Base-by-base conservation (phyloP, 2,888 invertebrate genomes). In the Hyposoter didymator region DNA sequence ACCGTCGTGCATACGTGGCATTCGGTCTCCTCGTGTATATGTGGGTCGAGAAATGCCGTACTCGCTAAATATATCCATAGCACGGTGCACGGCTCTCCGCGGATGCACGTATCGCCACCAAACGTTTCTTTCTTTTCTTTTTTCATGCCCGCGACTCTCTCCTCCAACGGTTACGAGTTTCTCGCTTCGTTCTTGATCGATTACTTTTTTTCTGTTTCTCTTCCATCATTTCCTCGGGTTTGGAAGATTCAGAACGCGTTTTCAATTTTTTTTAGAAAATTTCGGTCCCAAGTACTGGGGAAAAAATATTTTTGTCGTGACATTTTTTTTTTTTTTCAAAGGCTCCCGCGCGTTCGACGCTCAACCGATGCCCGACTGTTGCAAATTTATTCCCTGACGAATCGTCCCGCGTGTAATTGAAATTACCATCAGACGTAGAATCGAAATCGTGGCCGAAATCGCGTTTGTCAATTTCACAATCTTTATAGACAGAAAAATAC, bases 11-110 rank as follows among this genome's bases (percentile, higher is more conserved):
- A 90, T 90, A 90, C 90, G 91, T 89, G 88, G 90, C 91, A 91
- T 91, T 92, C 90, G 89, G 88, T 88, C 90, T 89, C 90, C 90
- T 90, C 88, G 89, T 89, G 91, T 88, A 91, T 92, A 92, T 92
- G 92, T 92, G 91, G 92, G 92, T 92, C 92, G 92, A 91, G 92
- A 92, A 92, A 92, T 92, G 90, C 91, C 90, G 90, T 86, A 88
- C 89, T 89, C 87, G 91, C 92, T 92, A 92, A 92, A 92, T 92
- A 92, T 92, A 90, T 87, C 87, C 67, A 55, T 70, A 72, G 66
- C 35, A 52, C 84, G 67, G 43, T 52, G 47, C 45, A 73, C 82
- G 8, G 39, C 39, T 39, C 39, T 39, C 39, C 39, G 39, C 39
- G 5, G 1, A 39, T 10, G 52, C 78, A 69, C 72, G 79, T 55